A percentile compares a stretch with the other conserved stretches of the same genome.
phyloP scores from a whole-genome alignment of 2,888 invertebrate genomes.

The Adelphocoris suturalis region DNA sequence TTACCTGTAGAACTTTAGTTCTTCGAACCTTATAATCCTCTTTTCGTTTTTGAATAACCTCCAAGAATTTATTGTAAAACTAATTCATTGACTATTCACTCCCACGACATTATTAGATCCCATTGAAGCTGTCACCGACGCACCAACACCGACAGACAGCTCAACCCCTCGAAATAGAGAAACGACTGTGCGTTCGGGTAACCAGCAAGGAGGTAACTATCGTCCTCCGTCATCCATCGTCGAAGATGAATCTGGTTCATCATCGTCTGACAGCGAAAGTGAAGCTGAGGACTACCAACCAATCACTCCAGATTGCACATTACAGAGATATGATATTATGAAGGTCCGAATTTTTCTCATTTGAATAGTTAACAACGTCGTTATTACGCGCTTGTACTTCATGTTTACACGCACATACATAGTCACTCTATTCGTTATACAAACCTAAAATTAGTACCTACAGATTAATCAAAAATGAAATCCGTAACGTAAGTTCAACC shows the following conservation, averaged over 20 bases:
- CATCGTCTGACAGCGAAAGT: slow-evolving; percentile 1
- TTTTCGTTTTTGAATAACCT: no score
- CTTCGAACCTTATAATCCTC: no score
- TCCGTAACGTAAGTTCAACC: no score
- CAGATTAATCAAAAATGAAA: no score
- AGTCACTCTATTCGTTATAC: no score
- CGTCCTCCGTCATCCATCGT: slow-evolving; percentile 50
- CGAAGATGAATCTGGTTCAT: slow-evolving; percentile 12
- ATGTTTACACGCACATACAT: no score
- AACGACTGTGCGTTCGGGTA: slow-evolving; percentile 44
- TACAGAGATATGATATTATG: slow-evolving; percentile 85
- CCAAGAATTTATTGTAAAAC: no score
- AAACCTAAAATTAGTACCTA: no score
- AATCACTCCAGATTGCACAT: slow-evolving; percentile 80
- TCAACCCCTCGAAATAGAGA: slow-evolving; percentile 43
- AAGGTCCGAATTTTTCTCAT: slow-evolving; percentile 79
- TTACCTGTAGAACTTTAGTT: no score
- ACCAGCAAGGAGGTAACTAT: slow-evolving; percentile 39
- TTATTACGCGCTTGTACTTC: no score
- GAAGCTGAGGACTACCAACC: slow-evolving; percentile 49
- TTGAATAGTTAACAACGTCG: no score
- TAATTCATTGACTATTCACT: no score
- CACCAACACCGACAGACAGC: slow-evolving; percentile 59
- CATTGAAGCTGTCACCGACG: slow-evolving; percentile 51
- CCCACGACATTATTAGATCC: slow-evolving; percentile 22